Evolutionary conservation across 1,140 invertebrate genomes (phyloP).

Genomic region (Thalassaphorura encarpata): DNA sequence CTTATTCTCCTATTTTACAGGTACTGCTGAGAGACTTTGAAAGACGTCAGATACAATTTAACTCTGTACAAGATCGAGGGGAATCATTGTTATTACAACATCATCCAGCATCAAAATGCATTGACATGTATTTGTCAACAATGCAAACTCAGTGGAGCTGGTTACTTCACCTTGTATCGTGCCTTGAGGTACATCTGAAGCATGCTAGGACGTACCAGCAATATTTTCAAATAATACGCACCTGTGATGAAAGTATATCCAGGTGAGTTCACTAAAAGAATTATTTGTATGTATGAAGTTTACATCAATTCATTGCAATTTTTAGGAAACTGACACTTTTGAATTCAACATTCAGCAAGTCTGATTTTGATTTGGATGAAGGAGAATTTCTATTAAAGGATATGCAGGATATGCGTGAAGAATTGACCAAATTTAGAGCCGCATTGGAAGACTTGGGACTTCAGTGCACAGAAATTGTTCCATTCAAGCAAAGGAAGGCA

Average conservation of each 20-base stretch:
- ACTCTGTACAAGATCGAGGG: constrained; percentile 86
- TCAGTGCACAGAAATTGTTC: constrained; percentile 71
- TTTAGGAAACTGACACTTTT: constrained; percentile 85
- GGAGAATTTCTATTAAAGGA: constrained; percentile 83
- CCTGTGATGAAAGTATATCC: constrained; percentile 83
- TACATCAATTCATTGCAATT: constrained; percentile 47
- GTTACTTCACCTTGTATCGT: constrained; percentile 88
- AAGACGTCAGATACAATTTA: constrained; percentile 89
- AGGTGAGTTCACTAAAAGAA: constrained; percentile 48
- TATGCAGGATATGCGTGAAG: constrained; percentile 88
- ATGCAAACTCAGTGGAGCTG: constrained; percentile 98
- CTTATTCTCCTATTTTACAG: constrained; percentile 45
- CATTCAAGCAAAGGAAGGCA: constrained; percentile 78
- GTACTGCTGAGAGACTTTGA: constrained; percentile 90
- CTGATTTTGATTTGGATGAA: constrained; percentile 87
- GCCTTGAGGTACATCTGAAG: constrained; percentile 89
- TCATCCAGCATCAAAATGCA: constrained; percentile 88
- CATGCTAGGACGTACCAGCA: constrained; percentile 81
- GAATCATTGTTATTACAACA: constrained; percentile 85
- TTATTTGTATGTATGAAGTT: constrained; percentile 20
- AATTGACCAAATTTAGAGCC: constrained; percentile 76
- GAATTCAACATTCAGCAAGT: constrained; percentile 82
- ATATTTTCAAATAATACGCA: constrained; percentile 81
- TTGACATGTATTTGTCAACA: constrained; percentile 81
- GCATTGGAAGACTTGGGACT: constrained; percentile 66